Conservation (phyloP, 1,140 invertebrate genomes). For the Cydia strobilella region DNA sequence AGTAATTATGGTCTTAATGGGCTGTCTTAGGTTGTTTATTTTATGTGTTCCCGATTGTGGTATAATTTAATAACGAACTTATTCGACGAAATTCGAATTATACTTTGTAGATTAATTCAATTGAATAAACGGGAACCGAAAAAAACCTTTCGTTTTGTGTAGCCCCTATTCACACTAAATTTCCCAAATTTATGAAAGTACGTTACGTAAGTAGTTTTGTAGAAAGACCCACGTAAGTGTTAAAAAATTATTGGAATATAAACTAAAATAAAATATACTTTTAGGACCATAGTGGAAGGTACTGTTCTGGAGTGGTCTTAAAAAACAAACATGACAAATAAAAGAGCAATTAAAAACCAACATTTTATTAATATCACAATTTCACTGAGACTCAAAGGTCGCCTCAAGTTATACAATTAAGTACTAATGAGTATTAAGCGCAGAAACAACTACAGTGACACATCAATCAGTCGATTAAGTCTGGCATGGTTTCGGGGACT, state of each 20-base stretch:
- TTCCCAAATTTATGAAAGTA: too few relatives aligned
- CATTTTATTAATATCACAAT: constrained; percentile 79
- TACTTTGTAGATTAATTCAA: too few relatives aligned
- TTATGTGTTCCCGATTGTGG: background rate
- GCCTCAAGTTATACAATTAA: constrained; percentile 53
- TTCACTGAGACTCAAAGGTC: constrained; percentile 66
- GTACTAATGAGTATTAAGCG: constrained; percentile 54
- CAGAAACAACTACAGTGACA: constrained; percentile 48
- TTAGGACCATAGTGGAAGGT: too few relatives aligned
- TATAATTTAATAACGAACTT: background rate
- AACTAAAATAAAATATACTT: too few relatives aligned
- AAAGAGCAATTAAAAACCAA: constrained; percentile 50
- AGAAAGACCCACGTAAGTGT: too few relatives aligned
- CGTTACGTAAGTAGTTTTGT: too few relatives aligned
- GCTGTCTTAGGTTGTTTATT: background rate
- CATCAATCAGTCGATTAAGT: constrained; percentile 44
- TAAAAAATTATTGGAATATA: too few relatives aligned
- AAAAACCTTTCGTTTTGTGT: too few relatives aligned
- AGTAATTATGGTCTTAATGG: background rate
- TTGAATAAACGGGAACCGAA: too few relatives aligned
- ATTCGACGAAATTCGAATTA: too few relatives aligned
- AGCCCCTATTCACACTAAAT: too few relatives aligned
- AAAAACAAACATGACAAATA: constrained; percentile 36
- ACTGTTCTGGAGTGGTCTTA: background rate
- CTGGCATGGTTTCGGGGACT: background rate